These are phyloP conservation scores for Chondrilla cf. caribensis DNA, from an alignment of 37 sponge, comb jelly and placozoan species.

Conservation along the genomic window DNA sequence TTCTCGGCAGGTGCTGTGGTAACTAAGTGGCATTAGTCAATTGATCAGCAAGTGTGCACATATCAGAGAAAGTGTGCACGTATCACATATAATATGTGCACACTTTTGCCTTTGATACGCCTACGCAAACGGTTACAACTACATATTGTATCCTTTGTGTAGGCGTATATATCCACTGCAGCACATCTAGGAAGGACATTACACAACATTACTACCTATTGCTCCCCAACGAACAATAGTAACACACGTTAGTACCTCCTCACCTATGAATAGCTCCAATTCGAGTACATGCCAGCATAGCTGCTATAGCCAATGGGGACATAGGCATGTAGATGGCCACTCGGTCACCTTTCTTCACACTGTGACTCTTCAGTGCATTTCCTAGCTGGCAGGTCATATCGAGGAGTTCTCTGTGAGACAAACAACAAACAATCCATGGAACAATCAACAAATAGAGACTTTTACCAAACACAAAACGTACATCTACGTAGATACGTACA, in stretches of 20 bases:
- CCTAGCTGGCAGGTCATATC: slow-evolving; percentile 88
- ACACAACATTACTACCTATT: no score
- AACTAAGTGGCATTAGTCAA: no score
- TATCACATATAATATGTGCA: no score
- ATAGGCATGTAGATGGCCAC: slow-evolving; percentile 94
- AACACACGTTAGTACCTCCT: no score
- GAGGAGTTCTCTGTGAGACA: slow-evolving; percentile 58
- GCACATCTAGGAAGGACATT: background rate
- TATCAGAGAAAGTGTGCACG: no score
- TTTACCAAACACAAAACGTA: no score
- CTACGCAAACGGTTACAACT: no score
- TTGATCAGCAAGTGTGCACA: no score
- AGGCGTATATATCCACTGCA: background rate
- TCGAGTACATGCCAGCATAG: slow-evolving; percentile 94
- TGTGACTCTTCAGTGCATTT: slow-evolving; percentile 78
- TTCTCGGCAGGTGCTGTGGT: no score
- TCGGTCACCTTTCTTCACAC: slow-evolving; percentile 89
- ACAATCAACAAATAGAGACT: no score
- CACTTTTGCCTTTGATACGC: no score
- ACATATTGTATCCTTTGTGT: slow-evolving; percentile 1
- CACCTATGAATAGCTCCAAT: slow-evolving; percentile 93
- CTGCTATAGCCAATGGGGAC: slow-evolving; percentile 67
- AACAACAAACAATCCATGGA: background rate
- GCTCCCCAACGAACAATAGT: no score
- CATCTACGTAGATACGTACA: background rate